Conservation (phyloP, 2,797 vertebrate genomes). For the Tamandua tetradactyla region DNA sequence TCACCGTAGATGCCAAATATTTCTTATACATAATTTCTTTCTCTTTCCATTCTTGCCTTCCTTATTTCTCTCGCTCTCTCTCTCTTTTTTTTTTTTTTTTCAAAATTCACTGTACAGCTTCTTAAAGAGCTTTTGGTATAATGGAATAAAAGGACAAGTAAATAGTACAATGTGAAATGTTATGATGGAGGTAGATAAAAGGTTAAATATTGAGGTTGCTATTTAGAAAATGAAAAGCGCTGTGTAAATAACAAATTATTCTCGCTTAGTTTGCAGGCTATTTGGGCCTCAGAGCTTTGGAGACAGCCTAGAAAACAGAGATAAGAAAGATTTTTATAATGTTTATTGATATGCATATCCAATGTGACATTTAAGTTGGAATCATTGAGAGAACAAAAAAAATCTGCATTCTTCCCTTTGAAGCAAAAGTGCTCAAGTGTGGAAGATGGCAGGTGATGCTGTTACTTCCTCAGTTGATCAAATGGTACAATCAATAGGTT, state of each 20-base stretch:
- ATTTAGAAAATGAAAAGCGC: not conserved
- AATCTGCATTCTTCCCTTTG: not conserved
- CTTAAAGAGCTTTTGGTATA: not conserved
- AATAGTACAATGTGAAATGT: accelerated
- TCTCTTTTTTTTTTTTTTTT: no score
- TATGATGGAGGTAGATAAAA: no score
- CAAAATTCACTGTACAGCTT: no score
- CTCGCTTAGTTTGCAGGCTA: not conserved
- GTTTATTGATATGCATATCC: not conserved
- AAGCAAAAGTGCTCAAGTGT: not conserved
- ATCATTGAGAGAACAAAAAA: not conserved
- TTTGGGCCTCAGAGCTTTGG: not conserved
- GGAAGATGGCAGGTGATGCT: not conserved
- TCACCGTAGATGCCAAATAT: accelerated
- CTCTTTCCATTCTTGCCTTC: not conserved
- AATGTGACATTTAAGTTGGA: not conserved
- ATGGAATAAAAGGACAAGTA: not conserved
- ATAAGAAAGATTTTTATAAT: not conserved
- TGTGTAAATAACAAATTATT: not conserved
- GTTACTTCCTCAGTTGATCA: not conserved
- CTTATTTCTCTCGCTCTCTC: not conserved
- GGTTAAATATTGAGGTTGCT: not conserved
- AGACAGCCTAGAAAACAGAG: not conserved
- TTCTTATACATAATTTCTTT: not conserved
- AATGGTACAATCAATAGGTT: conserved; percentile 31